Evolutionary conservation across 2,888 invertebrate genomes (phyloP).

Genomic region (Aphrophora alni): DNA sequence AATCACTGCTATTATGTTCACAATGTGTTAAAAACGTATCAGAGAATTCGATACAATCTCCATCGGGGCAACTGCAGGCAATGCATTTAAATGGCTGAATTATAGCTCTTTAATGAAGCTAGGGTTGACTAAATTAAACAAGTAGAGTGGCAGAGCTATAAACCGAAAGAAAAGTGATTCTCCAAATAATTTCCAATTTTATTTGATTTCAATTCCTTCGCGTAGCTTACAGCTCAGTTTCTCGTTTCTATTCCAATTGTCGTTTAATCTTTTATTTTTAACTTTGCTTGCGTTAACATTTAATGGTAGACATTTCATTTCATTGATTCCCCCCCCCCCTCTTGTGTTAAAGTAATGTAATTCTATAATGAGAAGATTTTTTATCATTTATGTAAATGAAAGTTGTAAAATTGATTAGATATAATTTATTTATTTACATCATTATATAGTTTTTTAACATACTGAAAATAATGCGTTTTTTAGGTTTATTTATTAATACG

Average conservation of each 20-base stretch:
- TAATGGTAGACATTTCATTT: not conserved
- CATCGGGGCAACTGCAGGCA: not conserved
- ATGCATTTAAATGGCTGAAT: slow-evolving; percentile 6
- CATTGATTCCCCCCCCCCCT: too few relatives aligned
- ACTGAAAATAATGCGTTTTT: too few relatives aligned
- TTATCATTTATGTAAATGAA: too few relatives aligned
- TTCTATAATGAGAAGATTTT: too few relatives aligned
- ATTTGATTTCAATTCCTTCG: slow-evolving; percentile 1
- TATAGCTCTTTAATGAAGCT: not conserved
- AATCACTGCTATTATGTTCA: not conserved
- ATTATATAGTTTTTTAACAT: too few relatives aligned
- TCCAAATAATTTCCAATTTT: not conserved
- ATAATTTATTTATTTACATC: too few relatives aligned
- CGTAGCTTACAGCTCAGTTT: not conserved
- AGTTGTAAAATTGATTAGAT: too few relatives aligned
- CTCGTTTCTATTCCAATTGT: not conserved
- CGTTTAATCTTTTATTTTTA: not conserved
- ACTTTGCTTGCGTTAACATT: not conserved
- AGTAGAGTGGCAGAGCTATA: not conserved
- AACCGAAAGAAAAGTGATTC: not conserved
- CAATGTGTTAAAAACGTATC: slow-evolving; percentile 5
- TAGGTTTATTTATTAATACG: too few relatives aligned
- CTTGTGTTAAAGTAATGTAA: too few relatives aligned
- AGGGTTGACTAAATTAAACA: not conserved
- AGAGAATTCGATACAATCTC: not conserved